Percentiles rank a stretch among this genome's conserved stretches.
Evolutionary conservation across 2,113 vertebrate genomes (phyloP).

Genomic region (Mobula birostris): DNA sequence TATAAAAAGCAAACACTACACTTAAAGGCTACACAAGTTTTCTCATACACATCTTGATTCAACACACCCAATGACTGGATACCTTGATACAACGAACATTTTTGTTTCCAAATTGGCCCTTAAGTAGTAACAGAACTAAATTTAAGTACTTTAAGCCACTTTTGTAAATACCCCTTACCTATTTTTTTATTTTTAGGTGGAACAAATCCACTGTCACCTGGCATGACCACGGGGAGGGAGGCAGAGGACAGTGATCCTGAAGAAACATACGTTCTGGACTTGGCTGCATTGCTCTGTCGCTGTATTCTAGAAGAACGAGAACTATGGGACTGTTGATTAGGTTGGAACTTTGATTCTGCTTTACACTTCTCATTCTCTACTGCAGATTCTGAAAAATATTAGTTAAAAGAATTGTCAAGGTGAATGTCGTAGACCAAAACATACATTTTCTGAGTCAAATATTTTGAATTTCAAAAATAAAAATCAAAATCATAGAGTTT

Average conservation of each 20-base stretch:
- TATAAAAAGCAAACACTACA: not conserved
- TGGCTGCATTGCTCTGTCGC: constrained; percentile 54
- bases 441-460: not conserved
- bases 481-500: not conserved
- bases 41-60: not conserved
- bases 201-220: constrained; percentile 54
- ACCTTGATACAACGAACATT: too few relatives aligned
- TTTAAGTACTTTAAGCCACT: not conserved
- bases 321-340: constrained; percentile 49
- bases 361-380: constrained; percentile 59
- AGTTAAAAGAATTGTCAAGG: not conserved
- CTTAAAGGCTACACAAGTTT: not conserved
- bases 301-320: constrained; percentile 42
- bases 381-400: constrained; percentile 53
- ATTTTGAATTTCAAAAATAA: not conserved
- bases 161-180: constrained; percentile 54
- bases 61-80: not conserved
- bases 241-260: constrained; percentile 49
- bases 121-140: not conserved
- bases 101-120: not conserved
- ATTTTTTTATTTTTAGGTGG: constrained; percentile 67
- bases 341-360: constrained; percentile 54
- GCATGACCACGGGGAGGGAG: constrained; percentile 42
- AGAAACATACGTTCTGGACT: constrained; percentile 53
- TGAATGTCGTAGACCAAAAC: not conserved